These are phyloP conservation scores for Microtus richardsoni DNA, from an alignment of 2,113 vertebrate genomes.

Conservation along the genomic window DNA sequence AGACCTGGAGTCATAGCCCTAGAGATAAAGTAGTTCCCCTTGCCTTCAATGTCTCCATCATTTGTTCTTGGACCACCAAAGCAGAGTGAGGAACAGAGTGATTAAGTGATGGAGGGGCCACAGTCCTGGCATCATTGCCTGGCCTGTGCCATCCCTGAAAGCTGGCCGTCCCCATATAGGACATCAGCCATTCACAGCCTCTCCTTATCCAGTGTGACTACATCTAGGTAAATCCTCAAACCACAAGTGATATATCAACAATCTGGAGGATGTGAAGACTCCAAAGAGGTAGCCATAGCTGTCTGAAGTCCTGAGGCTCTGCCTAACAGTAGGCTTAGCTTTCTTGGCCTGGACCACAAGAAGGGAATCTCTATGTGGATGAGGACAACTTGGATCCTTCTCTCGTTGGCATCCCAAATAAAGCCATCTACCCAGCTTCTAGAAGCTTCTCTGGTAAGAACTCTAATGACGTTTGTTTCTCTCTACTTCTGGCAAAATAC, in stretches of 20 bases:
- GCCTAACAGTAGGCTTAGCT: background rate
- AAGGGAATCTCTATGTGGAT: background rate
- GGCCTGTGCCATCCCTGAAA: too few relatives aligned
- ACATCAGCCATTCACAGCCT: background rate
- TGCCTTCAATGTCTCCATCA: background rate
- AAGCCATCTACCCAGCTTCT: background rate
- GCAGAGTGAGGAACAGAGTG: background rate
- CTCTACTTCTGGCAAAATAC: background rate
- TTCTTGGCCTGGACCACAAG: background rate
- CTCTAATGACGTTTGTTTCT: background rate
- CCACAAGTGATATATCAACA: fast-evolving
- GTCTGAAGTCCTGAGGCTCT: background rate
- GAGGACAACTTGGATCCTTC: background rate
- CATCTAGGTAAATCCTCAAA: background rate
- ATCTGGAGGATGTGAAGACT: background rate
- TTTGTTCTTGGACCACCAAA: background rate
- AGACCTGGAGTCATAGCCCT: background rate
- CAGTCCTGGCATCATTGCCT: fast-evolving
- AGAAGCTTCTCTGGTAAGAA: background rate
- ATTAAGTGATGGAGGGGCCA: background rate
- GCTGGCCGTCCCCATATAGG: too few relatives aligned
- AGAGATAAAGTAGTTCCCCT: background rate
- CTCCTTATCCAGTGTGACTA: fast-evolving
- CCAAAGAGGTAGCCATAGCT: too few relatives aligned
- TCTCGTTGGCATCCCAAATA: background rate